A percentile compares a stretch with the other conserved stretches of the same genome.
Evolutionary conservation across 2,797 vertebrate genomes (phyloP).

Genomic region (Sebastolobus alascanus): DNA sequence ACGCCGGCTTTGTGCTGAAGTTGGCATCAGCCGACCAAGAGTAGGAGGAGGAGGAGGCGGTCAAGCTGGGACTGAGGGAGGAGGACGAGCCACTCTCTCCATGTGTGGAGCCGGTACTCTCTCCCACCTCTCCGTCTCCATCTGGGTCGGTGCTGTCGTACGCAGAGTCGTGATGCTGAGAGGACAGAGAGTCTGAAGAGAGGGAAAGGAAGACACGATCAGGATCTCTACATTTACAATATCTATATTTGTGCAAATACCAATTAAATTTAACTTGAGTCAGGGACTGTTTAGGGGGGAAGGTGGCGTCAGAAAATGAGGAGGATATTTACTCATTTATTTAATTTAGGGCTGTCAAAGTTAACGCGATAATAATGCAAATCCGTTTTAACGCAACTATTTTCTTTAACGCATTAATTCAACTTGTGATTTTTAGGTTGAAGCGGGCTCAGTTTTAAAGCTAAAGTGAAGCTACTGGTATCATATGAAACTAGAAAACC

Average conservation of each 20-base stretch:
- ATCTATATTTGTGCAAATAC: not conserved
- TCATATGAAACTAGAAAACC: too few species aligned
- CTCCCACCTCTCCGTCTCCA: constrained; percentile 77
- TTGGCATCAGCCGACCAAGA: constrained; percentile 68
- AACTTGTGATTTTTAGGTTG: too few species aligned
- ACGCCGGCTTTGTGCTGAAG: constrained; percentile 63
- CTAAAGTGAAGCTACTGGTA: too few species aligned
- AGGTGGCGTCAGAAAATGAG: not conserved
- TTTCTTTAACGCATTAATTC: too few species aligned
- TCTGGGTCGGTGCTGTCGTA: constrained; percentile 95
- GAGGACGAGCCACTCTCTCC: constrained; percentile 45
- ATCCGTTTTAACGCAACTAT: too few species aligned
- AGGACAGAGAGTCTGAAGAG: constrained; percentile 86
- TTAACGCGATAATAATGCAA: too few species aligned
- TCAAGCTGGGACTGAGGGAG: constrained; percentile 54
- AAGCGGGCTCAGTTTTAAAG: too few species aligned
- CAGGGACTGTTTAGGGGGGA: not conserved
- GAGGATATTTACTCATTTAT: not conserved
- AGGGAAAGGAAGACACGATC: constrained; percentile 7
- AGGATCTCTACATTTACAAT: not conserved
- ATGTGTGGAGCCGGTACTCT: constrained; percentile 28
- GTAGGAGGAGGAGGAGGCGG: constrained; percentile 18
- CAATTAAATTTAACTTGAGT: not conserved
- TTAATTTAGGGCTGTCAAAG: not conserved
- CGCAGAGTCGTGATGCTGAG: constrained; percentile 92